Evolutionary conservation across 2,888 invertebrate genomes (phyloP), one percentile per base, ranked within the genome.

Genomic region (Steinernema carpocapsae): DNA sequence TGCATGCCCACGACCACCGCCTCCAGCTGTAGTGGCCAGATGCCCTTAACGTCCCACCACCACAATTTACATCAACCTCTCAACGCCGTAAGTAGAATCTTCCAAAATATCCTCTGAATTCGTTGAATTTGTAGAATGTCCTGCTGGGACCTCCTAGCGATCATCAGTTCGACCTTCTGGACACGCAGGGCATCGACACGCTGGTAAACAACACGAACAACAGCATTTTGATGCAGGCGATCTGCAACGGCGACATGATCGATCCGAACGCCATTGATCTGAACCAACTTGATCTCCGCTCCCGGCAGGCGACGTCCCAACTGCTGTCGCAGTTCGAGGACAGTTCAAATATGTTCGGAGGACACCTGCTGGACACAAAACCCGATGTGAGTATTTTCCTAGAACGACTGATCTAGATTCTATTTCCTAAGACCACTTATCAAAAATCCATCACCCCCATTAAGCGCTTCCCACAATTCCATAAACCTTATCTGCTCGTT

Each of bases 131-230:
- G n/a, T 37, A 22, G 29, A 46, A 37, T 32, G 74, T 73, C 17
- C 56, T 56, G 29, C 72, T 81, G 19, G 77, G 81, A 10, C 80
- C 80, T n/a, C 80, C 78, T 32, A 78, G 77, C 24, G 81, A 80
- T 56, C 82, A 82, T 75, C 79, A 78, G 26, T 74, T 81, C 32
- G 83, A 83, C 48, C 26, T 56, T 12, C 73, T 83, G 70, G 83
- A 83, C 59, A 79, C 81, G 0, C 78, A 78, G 22, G 80, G 81
- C 3, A 73, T 83, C 42, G 82, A 82, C 70, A 77, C 80, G 0
- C 76, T 83, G 71, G 79, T 83, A 70, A 78, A 79, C 24, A 77
- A 74, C 70, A n/a, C n/a, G n/a, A 81, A 80, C 71, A 76, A 73
- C 46, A 71, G 80, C 17, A 56, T 56, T 26, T 26, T 56, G 56